Conservation (phyloP, 2,113 vertebrate genomes). For the Ciconia maguari region DNA sequence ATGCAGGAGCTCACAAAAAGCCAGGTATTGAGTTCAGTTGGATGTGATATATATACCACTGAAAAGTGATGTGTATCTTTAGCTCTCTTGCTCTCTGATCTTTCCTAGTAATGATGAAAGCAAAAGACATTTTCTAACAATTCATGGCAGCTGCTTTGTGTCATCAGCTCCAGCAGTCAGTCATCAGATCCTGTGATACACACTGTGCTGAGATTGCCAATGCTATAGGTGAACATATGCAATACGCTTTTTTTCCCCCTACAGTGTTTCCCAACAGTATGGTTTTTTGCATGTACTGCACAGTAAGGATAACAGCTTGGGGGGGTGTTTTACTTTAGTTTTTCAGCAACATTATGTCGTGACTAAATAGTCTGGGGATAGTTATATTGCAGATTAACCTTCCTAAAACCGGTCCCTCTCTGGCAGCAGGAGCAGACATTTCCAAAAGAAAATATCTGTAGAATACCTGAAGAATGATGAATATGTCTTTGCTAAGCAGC, state of each 20-base stretch:
- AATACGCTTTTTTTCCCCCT: accelerated
- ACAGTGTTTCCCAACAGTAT: neutral
- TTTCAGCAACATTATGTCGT: neutral
- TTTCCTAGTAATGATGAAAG: neutral
- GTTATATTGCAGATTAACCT: neutral
- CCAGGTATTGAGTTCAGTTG: neutral
- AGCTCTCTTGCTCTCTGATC: neutral
- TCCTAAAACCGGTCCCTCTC: neutral
- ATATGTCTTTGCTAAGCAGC: neutral
- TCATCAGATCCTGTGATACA: neutral
- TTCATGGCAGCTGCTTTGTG: neutral
- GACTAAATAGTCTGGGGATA: neutral
- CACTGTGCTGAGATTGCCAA: neutral
- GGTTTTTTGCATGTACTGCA: neutral
- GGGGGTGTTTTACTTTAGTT: neutral
- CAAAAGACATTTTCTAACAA: neutral
- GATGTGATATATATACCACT: neutral
- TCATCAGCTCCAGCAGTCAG: neutral
- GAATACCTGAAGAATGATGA: neutral
- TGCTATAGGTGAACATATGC: neutral
- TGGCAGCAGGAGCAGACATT: neutral
- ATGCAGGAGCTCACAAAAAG: neutral
- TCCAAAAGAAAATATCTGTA: neutral
- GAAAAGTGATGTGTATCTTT: neutral
- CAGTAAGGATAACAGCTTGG: neutral